Conservation (phyloP, 1,140 invertebrate species). For the Daktulosphaira vitifoliae region DNA sequence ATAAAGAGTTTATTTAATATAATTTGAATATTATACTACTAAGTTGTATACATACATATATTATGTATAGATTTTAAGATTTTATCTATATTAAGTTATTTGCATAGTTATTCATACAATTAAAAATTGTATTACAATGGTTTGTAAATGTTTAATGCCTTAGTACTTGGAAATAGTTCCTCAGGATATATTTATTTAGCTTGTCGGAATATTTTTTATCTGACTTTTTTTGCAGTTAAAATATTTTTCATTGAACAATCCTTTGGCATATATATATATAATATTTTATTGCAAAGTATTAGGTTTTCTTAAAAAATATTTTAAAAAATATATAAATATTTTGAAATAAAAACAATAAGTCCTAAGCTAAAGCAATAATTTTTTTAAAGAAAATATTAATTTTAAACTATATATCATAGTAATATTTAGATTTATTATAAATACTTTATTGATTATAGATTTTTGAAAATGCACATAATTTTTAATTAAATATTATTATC, state of each 20-base stretch:
- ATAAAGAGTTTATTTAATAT: no score
- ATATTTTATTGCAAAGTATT: slow-evolving; percentile 2
- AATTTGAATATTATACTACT: no score
- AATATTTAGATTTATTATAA: no score
- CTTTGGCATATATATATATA: slow-evolving; percentile 24
- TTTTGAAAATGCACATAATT: slow-evolving; percentile 8
- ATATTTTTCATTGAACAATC: slow-evolving; percentile 4
- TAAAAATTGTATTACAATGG: neutral
- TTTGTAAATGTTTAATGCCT: neutral
- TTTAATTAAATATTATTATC: slow-evolving; percentile 2
- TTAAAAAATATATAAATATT: no score
- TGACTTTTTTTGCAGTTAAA: neutral
- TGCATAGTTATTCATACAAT: neutral
- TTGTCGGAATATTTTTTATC: neutral
- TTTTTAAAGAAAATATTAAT: neutral
- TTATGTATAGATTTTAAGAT: no score
- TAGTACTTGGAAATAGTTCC: slow-evolving; percentile 30
- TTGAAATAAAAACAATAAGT: slow-evolving; percentile 7
- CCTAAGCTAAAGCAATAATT: slow-evolving; percentile 23
- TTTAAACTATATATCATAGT: neutral
- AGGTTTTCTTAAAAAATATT: slow-evolving; percentile 4
- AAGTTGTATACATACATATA: no score
- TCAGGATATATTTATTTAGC: slow-evolving; percentile 15
- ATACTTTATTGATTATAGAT: slow-evolving; percentile 11
- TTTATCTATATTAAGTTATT: neutral